phyloP scores from a whole-genome alignment of 2,888 invertebrate species.

The Laspeyria flexula region DNA sequence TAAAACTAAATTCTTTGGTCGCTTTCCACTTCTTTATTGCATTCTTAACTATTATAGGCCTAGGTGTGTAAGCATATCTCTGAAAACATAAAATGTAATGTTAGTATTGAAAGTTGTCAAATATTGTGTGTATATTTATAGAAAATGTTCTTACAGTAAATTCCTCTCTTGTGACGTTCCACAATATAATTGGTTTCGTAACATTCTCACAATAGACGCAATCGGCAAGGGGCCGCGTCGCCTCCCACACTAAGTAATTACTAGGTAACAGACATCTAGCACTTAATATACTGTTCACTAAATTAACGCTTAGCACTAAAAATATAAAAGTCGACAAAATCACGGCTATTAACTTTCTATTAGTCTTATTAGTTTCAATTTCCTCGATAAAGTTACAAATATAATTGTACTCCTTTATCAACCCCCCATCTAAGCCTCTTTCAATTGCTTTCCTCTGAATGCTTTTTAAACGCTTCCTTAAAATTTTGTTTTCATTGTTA shows the following conservation, averaged over 20 bases:
- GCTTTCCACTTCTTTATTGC: constrained; percentile 93
- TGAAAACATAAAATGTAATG: constrained; percentile 49
- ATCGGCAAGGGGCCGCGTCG: constrained; percentile 92
- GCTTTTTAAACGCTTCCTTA: constrained; percentile 44
- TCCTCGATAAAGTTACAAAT: constrained; percentile 56
- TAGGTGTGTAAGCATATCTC: constrained; percentile 91
- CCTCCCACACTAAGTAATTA: constrained; percentile 95
- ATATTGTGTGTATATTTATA: constrained; percentile 17
- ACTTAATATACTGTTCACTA: constrained; percentile 75
- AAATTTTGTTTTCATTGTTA: constrained; percentile 17
- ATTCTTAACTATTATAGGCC: constrained; percentile 92
- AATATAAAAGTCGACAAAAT: constrained; percentile 53
- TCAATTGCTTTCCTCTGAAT: constrained; percentile 64
- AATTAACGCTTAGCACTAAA: constrained; percentile 55
- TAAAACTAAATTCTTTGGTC: constrained; percentile 87
- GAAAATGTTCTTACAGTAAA: constrained; percentile 82
- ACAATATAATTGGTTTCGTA: constrained; percentile 88
- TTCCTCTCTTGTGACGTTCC: constrained; percentile 88
- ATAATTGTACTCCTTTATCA: constrained; percentile 59
- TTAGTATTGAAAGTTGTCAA: constrained; percentile 5
- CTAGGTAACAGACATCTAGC: constrained; percentile 92
- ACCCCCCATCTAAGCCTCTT: constrained; percentile 55
- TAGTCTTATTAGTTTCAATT: constrained; percentile 46
- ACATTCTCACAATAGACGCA: constrained; percentile 92
- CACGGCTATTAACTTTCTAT: constrained; percentile 52